Percentiles rank a stretch among this genome's conserved stretches.
phyloP scores from a whole-genome alignment of 2,888 invertebrate species.

The Chirona hameri region DNA sequence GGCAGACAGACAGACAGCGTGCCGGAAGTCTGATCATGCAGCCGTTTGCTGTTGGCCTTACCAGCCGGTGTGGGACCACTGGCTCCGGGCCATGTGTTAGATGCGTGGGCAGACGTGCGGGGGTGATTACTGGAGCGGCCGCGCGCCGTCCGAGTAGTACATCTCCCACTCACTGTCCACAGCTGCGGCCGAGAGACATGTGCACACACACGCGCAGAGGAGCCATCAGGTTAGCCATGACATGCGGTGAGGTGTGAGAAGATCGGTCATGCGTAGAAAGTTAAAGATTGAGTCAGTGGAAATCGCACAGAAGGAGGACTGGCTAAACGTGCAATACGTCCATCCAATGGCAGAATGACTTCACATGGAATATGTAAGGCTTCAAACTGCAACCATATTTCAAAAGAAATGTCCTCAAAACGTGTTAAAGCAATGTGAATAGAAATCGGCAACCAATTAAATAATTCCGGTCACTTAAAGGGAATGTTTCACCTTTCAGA shows the following conservation, averaged over 20 bases:
- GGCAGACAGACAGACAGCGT: neutral
- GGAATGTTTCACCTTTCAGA: no score
- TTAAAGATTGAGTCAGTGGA: neutral
- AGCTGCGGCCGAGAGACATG: neutral
- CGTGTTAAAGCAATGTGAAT: no score
- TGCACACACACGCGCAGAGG: neutral
- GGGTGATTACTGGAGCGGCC: neutral
- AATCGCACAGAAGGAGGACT: no score
- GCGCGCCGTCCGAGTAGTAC: neutral
- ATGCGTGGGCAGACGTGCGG: neutral
- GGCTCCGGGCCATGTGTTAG: neutral
- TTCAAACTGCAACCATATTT: no score
- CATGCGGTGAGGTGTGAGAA: neutral
- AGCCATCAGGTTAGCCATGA: neutral
- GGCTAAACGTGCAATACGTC: no score
- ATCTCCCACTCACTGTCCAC: constrained; percentile 3
- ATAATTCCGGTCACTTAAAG: no score
- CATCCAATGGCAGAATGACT: no score
- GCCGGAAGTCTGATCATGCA: neutral
- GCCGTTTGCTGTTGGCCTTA: neutral
- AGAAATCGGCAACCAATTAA: no score
- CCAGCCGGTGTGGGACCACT: neutral
- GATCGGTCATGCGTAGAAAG: neutral
- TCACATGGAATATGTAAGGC: no score
- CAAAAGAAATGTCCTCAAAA: no score